These are phyloP conservation scores for Leucophenga varia DNA, from an alignment of 1,140 invertebrate species.

Conservation along the genomic window DNA sequence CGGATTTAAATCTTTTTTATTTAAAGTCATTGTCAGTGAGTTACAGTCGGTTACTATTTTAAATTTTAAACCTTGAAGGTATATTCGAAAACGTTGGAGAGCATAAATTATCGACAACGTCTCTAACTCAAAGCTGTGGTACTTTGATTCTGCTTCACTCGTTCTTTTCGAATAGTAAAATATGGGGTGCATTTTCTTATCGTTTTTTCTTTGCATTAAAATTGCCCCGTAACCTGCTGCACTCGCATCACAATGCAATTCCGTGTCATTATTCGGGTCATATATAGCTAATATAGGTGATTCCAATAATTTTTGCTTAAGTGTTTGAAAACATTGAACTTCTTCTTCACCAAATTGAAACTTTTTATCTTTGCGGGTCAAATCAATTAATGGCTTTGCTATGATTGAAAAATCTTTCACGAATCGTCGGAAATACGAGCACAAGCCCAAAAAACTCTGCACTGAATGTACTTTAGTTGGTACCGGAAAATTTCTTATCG, in stretches of 20 bases:
- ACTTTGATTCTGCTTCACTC: conserved; percentile 47
- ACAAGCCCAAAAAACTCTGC: too few species aligned
- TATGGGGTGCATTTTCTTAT: conserved; percentile 38
- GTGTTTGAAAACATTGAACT: conserved; percentile 4
- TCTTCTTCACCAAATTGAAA: conserved; percentile 2
- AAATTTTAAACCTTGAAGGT: conserved; percentile 57
- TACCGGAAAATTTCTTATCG: too few species aligned
- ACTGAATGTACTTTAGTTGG: too few species aligned
- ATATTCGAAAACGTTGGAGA: conserved; percentile 58
- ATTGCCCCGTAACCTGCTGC: too few species aligned
- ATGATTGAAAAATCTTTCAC: conserved; percentile 33
- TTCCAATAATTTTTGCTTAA: conserved; percentile 12
- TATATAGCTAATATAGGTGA: conserved; percentile 47
- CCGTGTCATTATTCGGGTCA: conserved; percentile 34
- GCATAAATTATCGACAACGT: too few species aligned
- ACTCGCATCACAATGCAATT: too few species aligned
- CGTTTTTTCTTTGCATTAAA: conserved; percentile 30
- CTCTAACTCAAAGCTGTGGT: too few species aligned
- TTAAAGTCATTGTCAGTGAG: too few species aligned
- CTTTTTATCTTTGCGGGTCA: too few species aligned
- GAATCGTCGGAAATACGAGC: too few species aligned
- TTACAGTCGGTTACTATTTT: too few species aligned
- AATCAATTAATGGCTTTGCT: conserved; percentile 40
- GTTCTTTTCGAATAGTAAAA: conserved; percentile 55
- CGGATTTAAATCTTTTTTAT: too few species aligned